Percentiles rank a stretch among this genome's conserved stretches.
Evolutionary conservation across 2,797 vertebrate genomes (phyloP).

Genomic region (Helarctos malayanus): DNA sequence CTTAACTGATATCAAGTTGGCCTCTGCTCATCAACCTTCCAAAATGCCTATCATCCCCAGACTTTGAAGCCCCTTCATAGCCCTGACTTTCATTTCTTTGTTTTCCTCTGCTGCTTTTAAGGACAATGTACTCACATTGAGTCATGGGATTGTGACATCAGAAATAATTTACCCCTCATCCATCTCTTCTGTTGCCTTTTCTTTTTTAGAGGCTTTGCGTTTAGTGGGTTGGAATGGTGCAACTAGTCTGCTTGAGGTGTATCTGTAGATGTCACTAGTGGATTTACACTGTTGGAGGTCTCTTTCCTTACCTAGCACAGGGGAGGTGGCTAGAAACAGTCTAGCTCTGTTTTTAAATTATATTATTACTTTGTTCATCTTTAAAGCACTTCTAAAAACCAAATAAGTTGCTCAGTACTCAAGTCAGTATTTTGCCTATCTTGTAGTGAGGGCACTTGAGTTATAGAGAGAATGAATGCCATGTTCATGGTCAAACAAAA

Average conservation of each 20-base stretch:
- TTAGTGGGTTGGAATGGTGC: slow-evolving; percentile 28
- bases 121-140: background rate
- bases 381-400: slow-evolving; percentile 46
- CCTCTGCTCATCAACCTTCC: slow-evolving; percentile 9
- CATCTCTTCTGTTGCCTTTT: slow-evolving; percentile 35
- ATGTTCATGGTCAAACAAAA: background rate
- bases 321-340: slow-evolving; percentile 40
- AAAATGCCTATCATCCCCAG: background rate
- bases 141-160: slow-evolving; percentile 42
- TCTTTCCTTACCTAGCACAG: slow-evolving; percentile 12
- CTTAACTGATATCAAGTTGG: slow-evolving; percentile 32
- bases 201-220: slow-evolving; percentile 51
- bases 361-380: slow-evolving; percentile 62
- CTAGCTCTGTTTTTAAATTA: slow-evolving; percentile 7
- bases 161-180: slow-evolving; percentile 41
- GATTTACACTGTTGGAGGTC: background rate
- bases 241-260: background rate
- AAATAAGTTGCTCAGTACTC: slow-evolving; percentile 18
- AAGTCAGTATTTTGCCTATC: slow-evolving; percentile 11
- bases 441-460: background rate
- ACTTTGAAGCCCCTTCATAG: background rate
- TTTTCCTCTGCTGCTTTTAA: slow-evolving; percentile 37
- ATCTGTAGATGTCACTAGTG: background rate
- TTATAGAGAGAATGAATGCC: slow-evolving; percentile 2
- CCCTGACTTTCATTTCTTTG: slow-evolving; percentile 25